Conservation (phyloP, 2,113 vertebrate genomes). For the Motacilla tschutschensis region DNA sequence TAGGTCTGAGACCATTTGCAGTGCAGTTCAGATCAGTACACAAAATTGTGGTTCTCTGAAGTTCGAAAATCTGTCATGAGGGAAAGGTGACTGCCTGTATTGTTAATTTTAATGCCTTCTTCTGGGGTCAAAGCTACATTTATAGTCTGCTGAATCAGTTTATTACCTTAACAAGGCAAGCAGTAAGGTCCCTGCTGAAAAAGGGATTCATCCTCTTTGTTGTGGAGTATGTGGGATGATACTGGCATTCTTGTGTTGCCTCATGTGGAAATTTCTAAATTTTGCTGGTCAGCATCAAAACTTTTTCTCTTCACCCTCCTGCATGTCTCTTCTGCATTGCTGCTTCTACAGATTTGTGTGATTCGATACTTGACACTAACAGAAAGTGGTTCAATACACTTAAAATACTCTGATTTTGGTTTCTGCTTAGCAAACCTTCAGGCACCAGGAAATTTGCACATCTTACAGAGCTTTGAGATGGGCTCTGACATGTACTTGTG, state of each 20-base stretch:
- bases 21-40: not conserved
- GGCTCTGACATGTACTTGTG: slow-evolving; percentile 32
- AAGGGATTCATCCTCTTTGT: not conserved
- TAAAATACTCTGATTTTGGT: slow-evolving; percentile 18
- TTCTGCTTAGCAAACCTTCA: slow-evolving; percentile 48
- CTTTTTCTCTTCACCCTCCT: not conserved
- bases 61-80: not conserved
- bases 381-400: not conserved
- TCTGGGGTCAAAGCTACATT: not conserved
- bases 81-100: not conserved
- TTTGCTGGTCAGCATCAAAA: slow-evolving; percentile 3
- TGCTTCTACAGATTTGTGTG: not conserved
- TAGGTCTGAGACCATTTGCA: not conserved
- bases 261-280: not conserved
- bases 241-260: not conserved
- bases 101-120: not conserved
- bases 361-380: slow-evolving; percentile 30
- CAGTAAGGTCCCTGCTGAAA: not conserved
- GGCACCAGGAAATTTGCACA: slow-evolving; percentile 43
- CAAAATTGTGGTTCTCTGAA: not conserved
- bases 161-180: slow-evolving; percentile 1
- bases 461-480: slow-evolving; percentile 35
- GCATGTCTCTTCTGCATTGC: not conserved
- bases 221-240: slow-evolving; percentile 8
- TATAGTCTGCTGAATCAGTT: not conserved